Evolutionary conservation across 2,888 invertebrate genomes (phyloP).

Genomic region (Periphyllus acericola): DNA sequence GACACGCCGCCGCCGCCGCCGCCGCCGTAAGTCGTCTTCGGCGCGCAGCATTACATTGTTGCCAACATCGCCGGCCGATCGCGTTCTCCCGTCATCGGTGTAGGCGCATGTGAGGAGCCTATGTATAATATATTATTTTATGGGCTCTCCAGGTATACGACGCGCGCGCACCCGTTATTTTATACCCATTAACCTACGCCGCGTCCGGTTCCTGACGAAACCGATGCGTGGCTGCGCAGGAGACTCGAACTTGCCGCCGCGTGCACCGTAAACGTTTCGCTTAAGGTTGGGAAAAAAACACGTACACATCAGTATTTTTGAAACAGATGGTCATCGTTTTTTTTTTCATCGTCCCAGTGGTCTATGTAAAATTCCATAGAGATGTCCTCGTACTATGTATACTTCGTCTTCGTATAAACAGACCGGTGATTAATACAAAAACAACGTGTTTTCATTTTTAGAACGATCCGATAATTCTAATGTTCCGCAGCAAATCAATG

Average conservation of each 20-base stretch:
- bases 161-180: neutral
- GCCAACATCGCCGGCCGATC: conserved; percentile 18
- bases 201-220: conserved; percentile 1
- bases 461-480: neutral
- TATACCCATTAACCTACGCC: neutral
- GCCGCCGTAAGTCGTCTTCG: conserved; percentile 5
- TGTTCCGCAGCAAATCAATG: neutral
- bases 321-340: conserved; percentile 1
- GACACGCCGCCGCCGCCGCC: conserved; percentile 4
- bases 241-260: neutral
- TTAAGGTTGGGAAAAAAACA: neutral
- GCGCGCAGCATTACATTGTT: conserved; percentile 16
- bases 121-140: too few relatives aligned
- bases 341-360: neutral
- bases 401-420: neutral
- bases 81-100: neutral
- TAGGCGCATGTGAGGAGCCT: neutral
- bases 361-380: neutral
- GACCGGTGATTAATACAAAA: neutral
- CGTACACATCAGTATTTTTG: neutral
- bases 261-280: neutral
- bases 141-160: too few relatives aligned
- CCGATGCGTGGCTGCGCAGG: too few relatives aligned
- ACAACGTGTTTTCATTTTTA: neutral
- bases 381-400: neutral